Evolutionary conservation across 2,888 invertebrate species (phyloP), one percentile per base, ranked within the genome.

Genomic region (Acronicta alni): DNA sequence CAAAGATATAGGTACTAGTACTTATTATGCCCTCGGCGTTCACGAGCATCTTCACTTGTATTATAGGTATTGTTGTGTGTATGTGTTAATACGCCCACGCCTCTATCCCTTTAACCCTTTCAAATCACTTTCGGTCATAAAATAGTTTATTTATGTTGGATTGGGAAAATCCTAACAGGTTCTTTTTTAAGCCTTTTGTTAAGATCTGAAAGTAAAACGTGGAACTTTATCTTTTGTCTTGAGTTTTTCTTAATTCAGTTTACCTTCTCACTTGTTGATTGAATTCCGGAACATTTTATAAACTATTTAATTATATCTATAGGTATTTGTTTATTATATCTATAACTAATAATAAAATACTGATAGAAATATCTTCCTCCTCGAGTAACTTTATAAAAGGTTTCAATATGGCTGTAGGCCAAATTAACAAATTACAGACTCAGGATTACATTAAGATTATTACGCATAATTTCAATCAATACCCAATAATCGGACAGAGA

Each of bases 51-150:
- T 51, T 44, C 37, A 6, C 38, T 43, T 43, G 14, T 23, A 44
- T 44, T 63, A 26, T 52, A 41, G 56, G 18, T 56, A 30, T 45
- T 42, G 15, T 38, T 48, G 37, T 56, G 46, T 53, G 47, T 56
- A 52, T 53, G 47, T 56, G 64, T 57, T 63, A 70, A 67, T 48
- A 48, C 23, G 47, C 6, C 44, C 12, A 38, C 45, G 38, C 26
- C 39, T 62, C 35, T 58, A 58, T 45, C 37, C 38, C 20, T 48
- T 41, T 17, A 18, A 35, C 52, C 20, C 10, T 57, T 38, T 45
- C 35, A 14, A 37, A 32, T 47, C 12, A 14, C 20, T 17, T 23
- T 14, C 6, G 9, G 38, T 10, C 17, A 39, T 47, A 43, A 57
- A 46, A 39, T 46, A 48, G 35, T 57, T 43, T 30, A 43, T 38